These are phyloP conservation scores for Diglossa cyanea DNA, from an alignment of 2,797 vertebrate species.

Conservation along the genomic window DNA sequence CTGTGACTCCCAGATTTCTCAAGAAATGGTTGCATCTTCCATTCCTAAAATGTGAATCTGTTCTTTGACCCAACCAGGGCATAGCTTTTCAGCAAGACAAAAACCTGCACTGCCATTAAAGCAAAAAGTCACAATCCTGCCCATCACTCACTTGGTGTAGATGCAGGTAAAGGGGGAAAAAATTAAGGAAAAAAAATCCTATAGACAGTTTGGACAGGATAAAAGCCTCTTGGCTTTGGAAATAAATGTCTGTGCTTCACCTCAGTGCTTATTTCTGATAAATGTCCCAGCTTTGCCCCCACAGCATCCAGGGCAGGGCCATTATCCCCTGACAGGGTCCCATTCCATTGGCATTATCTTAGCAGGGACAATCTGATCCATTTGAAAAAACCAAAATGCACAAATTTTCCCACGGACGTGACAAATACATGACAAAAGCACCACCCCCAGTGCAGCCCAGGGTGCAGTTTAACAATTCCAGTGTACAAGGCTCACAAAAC, in stretches of 20 bases:
- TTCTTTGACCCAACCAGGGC: not conserved
- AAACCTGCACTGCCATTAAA: not conserved
- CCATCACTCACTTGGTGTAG: not conserved
- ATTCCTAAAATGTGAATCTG: not conserved
- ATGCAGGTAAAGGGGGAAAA: not conserved
- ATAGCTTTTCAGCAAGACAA: not conserved
- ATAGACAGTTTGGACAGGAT: not conserved
- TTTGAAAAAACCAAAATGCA: not conserved
- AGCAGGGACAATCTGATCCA: not conserved
- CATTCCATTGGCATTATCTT: not conserved
- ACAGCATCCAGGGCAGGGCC: not conserved
- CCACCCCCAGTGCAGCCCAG: not conserved
- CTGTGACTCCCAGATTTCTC: not conserved
- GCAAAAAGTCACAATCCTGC: not conserved
- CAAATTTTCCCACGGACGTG: not conserved
- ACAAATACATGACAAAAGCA: not conserved
- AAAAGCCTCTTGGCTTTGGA: constrained; percentile 3
- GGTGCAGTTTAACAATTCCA: not conserved
- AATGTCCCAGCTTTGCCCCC: not conserved
- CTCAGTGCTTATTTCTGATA: constrained; percentile 19
- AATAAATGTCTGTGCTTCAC: not conserved
- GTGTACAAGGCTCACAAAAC: not conserved
- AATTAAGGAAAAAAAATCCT: not conserved
- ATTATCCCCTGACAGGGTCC: constrained; percentile 2
- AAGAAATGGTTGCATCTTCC: not conserved